These are phyloP conservation scores for Macrochelys suwanniensis DNA, from an alignment of 2,797 vertebrate species.

Conservation along the genomic window DNA sequence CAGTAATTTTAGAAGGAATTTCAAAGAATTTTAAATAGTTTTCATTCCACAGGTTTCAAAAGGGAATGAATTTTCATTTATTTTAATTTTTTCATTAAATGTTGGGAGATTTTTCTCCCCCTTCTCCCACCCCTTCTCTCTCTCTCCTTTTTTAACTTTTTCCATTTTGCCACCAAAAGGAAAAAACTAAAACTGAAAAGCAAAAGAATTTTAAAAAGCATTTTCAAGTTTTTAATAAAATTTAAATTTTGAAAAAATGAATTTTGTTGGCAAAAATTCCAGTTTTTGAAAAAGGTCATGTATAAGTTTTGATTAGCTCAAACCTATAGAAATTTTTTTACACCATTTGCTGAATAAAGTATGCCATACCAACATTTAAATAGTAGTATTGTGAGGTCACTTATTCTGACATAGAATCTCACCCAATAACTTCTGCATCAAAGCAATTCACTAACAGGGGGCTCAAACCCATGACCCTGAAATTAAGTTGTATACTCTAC, in stretches of 20 bases:
- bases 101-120: too few species aligned
- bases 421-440: rapidly evolving
- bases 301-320: neutral
- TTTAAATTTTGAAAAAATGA: neutral
- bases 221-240: neutral
- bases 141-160: neutral
- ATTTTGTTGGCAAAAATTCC: too few species aligned
- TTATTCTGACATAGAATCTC: neutral
- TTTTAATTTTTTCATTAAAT: neutral
- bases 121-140: rapidly evolving
- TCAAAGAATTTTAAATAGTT: neutral
- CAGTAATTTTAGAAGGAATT: neutral
- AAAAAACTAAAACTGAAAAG: neutral
- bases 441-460: neutral
- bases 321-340: neutral
- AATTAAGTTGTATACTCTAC: neutral
- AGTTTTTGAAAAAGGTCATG: neutral
- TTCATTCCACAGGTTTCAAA: neutral
- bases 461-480: neutral
- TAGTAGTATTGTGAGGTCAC: neutral
- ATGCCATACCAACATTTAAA: neutral
- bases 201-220: neutral
- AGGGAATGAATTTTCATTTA: neutral
- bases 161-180: neutral
- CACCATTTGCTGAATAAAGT: neutral